Base-by-base conservation (phyloP, 1,140 invertebrate species). In the Uloborus diversus region DNA sequence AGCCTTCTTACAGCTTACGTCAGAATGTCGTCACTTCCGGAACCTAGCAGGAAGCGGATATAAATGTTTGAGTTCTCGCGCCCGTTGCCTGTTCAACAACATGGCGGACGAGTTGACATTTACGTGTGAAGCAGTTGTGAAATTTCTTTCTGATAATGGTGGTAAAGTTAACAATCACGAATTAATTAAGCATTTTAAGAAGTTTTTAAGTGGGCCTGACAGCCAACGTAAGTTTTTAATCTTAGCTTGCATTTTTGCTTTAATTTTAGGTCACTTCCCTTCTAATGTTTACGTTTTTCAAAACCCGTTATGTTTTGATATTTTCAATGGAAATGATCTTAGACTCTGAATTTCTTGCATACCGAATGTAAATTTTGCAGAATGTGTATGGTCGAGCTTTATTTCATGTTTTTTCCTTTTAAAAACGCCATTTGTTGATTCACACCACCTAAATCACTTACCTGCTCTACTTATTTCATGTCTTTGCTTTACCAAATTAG, bases 111-210 rank as follows among this genome's bases (percentile, higher is more conserved):
- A 78, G 17, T 37, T 65, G 5, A 62, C 65, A 84, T 89, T 96
- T 86, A 93, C 91, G 85, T 89, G 94, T 84, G 92, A 94, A 81
- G 90, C 94, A 89, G 94, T 96, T 84, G 90, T 92, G 56, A 90
- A 93, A 85, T 96, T 92, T 90, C 93, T 96, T 88, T 84, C 94
- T 81, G 89, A 89, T 84, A 92, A 93, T 84, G 93, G 93, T 80
- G 94, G 94, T 25, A 92, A 91, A 88, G 93, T 94, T 62, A 93
- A 92, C 82, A 96, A 96, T 87, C 92, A 93, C 87, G 93, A 95
- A 78, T 88, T 96, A 76, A 94, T 96, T 37, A 94, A 94, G 87
- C 90, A 95, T 88, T 96, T 96, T 84, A 95, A 94, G 87, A 88
- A 89, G 75, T 94, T 93, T 86, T 88, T 96, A 27, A 95, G 92